Evolutionary conservation across 2,888 invertebrate genomes (phyloP).

Genomic region (Heliconius ismenius): DNA sequence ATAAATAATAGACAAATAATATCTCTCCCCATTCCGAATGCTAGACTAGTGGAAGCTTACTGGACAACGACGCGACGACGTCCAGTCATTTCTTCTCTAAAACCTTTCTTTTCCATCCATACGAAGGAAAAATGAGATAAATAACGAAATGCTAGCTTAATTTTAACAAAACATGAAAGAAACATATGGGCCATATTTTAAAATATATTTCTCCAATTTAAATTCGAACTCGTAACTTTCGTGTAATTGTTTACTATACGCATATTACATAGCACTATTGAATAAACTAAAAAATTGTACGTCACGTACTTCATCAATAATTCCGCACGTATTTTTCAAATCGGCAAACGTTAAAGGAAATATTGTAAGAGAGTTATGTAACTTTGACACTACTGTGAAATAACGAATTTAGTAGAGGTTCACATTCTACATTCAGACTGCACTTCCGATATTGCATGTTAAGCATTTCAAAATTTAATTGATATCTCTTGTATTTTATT

Average conservation of each 20-base stretch:
- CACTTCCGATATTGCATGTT: slow-evolving; percentile 4
- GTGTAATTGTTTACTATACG: not conserved
- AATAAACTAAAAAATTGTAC: not conserved
- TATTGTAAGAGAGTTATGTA: slow-evolving; percentile 7
- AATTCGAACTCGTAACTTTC: not conserved
- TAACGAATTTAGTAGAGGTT: slow-evolving; percentile 17
- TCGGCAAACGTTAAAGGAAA: not conserved
- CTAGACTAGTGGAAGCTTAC: too few relatives aligned
- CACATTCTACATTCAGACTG: not conserved
- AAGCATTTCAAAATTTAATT: not conserved
- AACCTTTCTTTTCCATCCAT: too few relatives aligned
- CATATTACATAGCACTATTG: not conserved
- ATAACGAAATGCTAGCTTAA: too few relatives aligned
- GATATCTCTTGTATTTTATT: not conserved
- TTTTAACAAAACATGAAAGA: too few relatives aligned
- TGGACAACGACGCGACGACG: too few relatives aligned
- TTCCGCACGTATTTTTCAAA: slow-evolving; percentile 15
- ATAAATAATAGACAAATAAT: too few relatives aligned
- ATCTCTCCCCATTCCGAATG: too few relatives aligned
- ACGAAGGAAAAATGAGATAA: too few relatives aligned
- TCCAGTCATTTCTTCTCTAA: too few relatives aligned
- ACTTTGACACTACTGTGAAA: not conserved
- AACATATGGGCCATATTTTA: not conserved
- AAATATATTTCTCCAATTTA: not conserved
- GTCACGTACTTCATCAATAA: slow-evolving; percentile 1